These are phyloP conservation scores for Chrysocyon brachyurus DNA, from an alignment of 2,797 vertebrate species.

Conservation along the genomic window DNA sequence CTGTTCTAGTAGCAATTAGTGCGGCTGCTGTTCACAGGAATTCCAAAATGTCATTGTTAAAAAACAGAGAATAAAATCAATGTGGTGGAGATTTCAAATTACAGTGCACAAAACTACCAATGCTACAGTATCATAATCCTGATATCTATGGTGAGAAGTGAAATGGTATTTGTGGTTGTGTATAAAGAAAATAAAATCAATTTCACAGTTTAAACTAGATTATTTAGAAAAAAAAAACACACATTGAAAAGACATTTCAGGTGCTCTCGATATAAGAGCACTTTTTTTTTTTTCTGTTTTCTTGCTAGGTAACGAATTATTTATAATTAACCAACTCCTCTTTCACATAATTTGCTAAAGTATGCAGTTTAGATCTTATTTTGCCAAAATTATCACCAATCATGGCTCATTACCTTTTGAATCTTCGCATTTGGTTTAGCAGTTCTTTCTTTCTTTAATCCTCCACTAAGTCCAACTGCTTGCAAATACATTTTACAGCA, in stretches of 20 bases:
- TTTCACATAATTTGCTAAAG: conserved; percentile 47
- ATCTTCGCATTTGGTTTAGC: conserved; percentile 58
- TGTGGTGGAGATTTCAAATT: not conserved
- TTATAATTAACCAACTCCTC: conserved; percentile 61
- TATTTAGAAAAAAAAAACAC: not conserved
- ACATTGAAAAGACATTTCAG: conserved; percentile 54
- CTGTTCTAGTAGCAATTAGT: not conserved
- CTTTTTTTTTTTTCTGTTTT: not conserved
- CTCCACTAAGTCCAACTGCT: conserved; percentile 34
- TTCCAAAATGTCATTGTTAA: not conserved
- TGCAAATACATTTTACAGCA: conserved; percentile 58
- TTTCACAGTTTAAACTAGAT: not conserved
- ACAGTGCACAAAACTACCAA: not conserved
- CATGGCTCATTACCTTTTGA: conserved; percentile 50
- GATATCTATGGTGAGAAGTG: conserved; percentile 53
- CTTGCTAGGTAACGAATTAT: conserved; percentile 20
- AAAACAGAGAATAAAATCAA: not conserved
- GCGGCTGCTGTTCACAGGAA: not conserved
- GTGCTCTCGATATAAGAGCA: not conserved
- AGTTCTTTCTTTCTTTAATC: conserved; percentile 66
- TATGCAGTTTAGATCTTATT: conserved; percentile 62
- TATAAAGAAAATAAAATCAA: conserved; percentile 62
- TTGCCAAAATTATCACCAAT: conserved; percentile 73
- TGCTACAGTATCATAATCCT: conserved; percentile 51
- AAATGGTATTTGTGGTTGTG: conserved; percentile 13